phyloP scores from a whole-genome alignment of 2,113 vertebrate species.

The Ginglymostoma cirratum region DNA sequence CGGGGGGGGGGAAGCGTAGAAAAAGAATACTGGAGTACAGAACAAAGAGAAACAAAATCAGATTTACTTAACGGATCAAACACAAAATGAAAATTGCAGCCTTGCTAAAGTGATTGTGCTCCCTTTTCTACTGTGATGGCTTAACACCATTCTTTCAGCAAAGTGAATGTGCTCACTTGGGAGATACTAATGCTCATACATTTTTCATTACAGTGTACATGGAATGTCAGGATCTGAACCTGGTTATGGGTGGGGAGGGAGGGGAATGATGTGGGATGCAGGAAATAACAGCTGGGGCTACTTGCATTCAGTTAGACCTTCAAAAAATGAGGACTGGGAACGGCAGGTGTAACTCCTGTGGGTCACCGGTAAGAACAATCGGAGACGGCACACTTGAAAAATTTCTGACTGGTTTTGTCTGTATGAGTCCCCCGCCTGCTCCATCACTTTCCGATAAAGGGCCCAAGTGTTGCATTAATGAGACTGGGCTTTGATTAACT shows the following conservation, averaged over 20 bases:
- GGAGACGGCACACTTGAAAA: background rate
- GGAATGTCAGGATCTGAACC: background rate
- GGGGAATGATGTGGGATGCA: background rate
- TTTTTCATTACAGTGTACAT: background rate
- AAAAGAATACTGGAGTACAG: background rate
- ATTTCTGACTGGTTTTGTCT: no score
- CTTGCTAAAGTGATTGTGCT: background rate
- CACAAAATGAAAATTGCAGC: background rate
- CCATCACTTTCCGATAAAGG: background rate
- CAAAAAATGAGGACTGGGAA: background rate
- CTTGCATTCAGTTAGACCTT: background rate
- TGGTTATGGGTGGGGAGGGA: background rate
- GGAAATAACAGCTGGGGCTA: background rate
- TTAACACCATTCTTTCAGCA: constrained; percentile 21
- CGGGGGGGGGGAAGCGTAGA: background rate
- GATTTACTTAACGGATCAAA: background rate
- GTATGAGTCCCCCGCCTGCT: background rate
- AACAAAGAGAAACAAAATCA: background rate
- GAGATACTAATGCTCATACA: constrained; percentile 23
- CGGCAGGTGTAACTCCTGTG: background rate
- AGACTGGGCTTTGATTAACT: background rate
- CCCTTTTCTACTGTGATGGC: background rate
- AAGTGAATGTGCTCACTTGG: background rate
- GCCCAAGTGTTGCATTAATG: background rate
- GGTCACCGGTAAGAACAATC: background rate